Evolutionary conservation across 2,888 invertebrate species (phyloP), one percentile per base, ranked within the genome.

Genomic region (Lycaena phlaeas): DNA sequence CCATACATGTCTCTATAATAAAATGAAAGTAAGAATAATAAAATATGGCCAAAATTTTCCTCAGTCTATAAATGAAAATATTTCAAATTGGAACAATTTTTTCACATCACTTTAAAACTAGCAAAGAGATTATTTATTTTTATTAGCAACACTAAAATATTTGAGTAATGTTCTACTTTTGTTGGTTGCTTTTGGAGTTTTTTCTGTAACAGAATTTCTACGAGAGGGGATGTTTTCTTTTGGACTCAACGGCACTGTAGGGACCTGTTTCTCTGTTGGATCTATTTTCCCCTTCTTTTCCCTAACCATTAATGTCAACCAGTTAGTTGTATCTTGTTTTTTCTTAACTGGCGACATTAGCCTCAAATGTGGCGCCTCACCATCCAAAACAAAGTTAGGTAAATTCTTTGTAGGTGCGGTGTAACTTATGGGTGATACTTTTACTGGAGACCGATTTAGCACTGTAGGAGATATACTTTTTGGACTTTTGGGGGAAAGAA

Each of bases 371-470:
- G 94, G 94, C 0, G 93, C 93, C 26, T 89, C 89, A 0, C 94
- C 94, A 53, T 90, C 89, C 9, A 90, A 51, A 0, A 92, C 92
- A 55, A 87, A 94, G 72, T 94, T 91, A 0, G 94, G 94, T 45
- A 94, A 66, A 62, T 93, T 89, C 10, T 86, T 82, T 0, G 91
- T 91, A 0, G 92, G 91, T 1, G 91, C 88, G 36, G 56, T 46
- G 44, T 69, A 59, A 51, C 69, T 46, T 48, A 68, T 48, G 0
- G 69, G 72, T 1, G 64, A 61, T 15, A 54, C 59, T 40, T 58
- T 52, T n/a, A 55, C 45, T 0, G 70, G 64, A 0, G 64, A 61
- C n/a, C 54, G 43, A 11, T 52, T 51, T 9, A 54, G 45, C 2
- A 43, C 31, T 3, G 55, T 48, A 9, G 61, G 61, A 2, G 65